phyloP scores from a whole-genome alignment of 37 sponge, comb jelly and placozoan species.

The Cliona cf. orientalis region DNA sequence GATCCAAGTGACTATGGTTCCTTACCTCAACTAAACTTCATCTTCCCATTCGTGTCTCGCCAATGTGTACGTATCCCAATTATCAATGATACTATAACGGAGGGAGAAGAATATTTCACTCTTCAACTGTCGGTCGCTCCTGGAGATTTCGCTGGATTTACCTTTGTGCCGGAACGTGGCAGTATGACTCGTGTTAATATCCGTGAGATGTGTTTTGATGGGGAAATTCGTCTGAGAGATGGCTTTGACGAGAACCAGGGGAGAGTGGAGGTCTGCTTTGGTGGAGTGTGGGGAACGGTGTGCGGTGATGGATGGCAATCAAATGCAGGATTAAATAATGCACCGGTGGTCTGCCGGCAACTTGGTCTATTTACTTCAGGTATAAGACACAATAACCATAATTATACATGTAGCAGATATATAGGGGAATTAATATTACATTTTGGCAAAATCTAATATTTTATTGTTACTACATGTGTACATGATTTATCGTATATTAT shows the following conservation, averaged over 20 bases:
- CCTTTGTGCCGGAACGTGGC: not conserved
- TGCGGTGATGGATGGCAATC: constrained; percentile 9
- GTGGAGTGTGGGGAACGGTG: constrained; percentile 23
- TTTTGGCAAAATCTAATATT: too few species aligned
- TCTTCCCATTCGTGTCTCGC: too few species aligned
- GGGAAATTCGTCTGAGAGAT: constrained; percentile 10
- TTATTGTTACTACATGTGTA: too few species aligned
- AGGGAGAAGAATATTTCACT: not conserved
- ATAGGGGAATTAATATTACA: too few species aligned
- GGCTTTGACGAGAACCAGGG: not conserved
- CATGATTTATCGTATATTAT: too few species aligned
- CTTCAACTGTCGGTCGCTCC: not conserved
- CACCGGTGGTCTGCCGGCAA: not conserved
- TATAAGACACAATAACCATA: too few species aligned
- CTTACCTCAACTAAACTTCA: too few species aligned
- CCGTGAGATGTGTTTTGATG: constrained; percentile 4
- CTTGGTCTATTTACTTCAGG: not conserved
- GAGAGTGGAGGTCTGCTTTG: constrained; percentile 19
- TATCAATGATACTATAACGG: not conserved
- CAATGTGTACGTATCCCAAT: not conserved
- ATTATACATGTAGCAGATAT: too few species aligned
- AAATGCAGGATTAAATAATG: too few species aligned
- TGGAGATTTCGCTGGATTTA: not conserved
- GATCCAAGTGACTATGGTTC: too few species aligned
- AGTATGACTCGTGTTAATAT: not conserved